Evolutionary conservation across 2,888 invertebrate species (phyloP).

Genomic region (Trachelus troglodyta): DNA sequence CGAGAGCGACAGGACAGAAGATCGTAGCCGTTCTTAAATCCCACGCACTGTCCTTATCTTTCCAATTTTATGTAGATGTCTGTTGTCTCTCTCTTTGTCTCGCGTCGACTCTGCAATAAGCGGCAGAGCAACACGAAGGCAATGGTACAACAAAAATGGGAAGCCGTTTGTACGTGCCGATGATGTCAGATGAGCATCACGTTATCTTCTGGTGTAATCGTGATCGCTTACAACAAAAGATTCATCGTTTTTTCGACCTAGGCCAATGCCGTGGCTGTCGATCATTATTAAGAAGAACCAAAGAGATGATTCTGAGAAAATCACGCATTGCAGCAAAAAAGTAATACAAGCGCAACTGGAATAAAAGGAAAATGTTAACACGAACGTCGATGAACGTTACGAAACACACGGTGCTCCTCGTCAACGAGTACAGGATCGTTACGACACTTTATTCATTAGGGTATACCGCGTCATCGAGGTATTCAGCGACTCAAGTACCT

Average conservation of each 20-base stretch:
- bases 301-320: background rate
- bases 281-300: background rate
- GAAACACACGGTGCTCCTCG: background rate
- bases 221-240: background rate
- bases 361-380: background rate
- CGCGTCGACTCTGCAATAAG: background rate
- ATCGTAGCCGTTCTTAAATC: background rate
- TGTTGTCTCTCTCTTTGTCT: background rate
- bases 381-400: background rate
- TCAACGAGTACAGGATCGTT: constrained; percentile 20
- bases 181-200: background rate
- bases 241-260: background rate
- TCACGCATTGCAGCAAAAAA: background rate
- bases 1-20: background rate
- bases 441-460: constrained; percentile 45
- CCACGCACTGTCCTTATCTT: background rate
- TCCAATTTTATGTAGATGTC: background rate
- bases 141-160: background rate
- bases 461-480: constrained; percentile 25
- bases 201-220: background rate
- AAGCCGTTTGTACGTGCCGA: background rate
- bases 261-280: background rate
- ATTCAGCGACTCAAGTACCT: constrained; percentile 4
- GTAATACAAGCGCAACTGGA: background rate
- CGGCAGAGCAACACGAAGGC: background rate